These are phyloP conservation scores for Plagodis dolabraria DNA, from an alignment of 2,888 invertebrate species.

Conservation along the genomic window DNA sequence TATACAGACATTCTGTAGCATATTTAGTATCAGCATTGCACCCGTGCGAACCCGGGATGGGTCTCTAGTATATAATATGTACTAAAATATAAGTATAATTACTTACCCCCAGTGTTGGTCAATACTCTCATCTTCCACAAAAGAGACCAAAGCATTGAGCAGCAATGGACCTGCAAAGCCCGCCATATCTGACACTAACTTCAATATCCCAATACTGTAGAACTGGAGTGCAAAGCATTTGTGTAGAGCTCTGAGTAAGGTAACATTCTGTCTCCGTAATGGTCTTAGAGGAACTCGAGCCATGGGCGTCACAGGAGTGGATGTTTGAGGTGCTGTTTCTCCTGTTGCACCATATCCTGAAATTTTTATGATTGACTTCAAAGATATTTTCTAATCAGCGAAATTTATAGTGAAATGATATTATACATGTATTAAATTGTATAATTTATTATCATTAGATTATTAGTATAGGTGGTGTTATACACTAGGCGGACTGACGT, in stretches of 20 bases:
- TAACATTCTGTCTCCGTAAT: conserved; percentile 72
- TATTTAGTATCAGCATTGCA: too few relatives aligned
- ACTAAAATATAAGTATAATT: conserved; percentile 2
- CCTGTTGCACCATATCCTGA: conserved; percentile 72
- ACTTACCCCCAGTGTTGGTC: conserved; percentile 87
- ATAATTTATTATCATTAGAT: too few relatives aligned
- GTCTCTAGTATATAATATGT: too few relatives aligned
- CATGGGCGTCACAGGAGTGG: conserved; percentile 72
- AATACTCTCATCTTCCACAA: conserved; percentile 89
- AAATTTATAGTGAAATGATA: too few relatives aligned
- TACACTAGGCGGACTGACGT: too few relatives aligned
- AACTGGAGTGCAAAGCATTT: conserved; percentile 92
- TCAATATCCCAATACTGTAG: conserved; percentile 92
- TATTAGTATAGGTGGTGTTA: too few relatives aligned
- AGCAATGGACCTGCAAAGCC: conserved; percentile 96
- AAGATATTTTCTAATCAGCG: too few relatives aligned
- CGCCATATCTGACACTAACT: conserved; percentile 92
- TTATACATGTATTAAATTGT: too few relatives aligned
- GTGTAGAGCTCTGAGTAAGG: conserved; percentile 89
- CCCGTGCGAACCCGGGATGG: too few relatives aligned
- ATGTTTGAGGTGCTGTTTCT: conserved; percentile 59
- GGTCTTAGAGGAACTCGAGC: conserved; percentile 65
- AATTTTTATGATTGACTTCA: neutral
- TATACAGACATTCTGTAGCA: too few relatives aligned
- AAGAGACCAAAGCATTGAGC: conserved; percentile 91